Conservation (phyloP, 1,140 invertebrate species). For the Latrodectus geometricus region DNA sequence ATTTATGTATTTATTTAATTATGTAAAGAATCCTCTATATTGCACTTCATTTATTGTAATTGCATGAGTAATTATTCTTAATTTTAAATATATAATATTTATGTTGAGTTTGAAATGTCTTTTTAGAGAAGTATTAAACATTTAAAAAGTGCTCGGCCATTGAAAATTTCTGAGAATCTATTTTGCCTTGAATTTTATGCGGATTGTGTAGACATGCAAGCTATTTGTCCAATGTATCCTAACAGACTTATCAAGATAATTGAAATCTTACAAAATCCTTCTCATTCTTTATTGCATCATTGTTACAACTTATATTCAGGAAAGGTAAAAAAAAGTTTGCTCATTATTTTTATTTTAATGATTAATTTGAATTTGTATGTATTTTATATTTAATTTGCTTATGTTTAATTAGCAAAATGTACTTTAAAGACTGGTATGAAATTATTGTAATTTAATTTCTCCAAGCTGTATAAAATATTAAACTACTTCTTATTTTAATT, state of each 20-base stretch:
- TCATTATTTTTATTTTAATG: no score
- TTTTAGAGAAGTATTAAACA: constrained; percentile 24
- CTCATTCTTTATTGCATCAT: constrained; percentile 69
- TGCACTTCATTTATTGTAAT: neutral
- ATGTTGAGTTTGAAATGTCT: neutral
- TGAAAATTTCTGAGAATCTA: constrained; percentile 12
- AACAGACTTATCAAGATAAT: constrained; percentile 70
- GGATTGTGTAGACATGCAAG: constrained; percentile 70
- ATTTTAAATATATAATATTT: constrained; percentile 12
- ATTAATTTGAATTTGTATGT: no score
- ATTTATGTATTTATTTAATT: neutral
- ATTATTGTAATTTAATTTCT: no score
- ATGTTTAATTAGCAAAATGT: no score
- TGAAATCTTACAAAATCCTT: constrained; percentile 67
- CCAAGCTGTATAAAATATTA: no score
- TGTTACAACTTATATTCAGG: constrained; percentile 69
- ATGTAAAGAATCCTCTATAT: neutral
- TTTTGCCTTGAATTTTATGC: constrained; percentile 63
- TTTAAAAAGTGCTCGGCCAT: neutral
- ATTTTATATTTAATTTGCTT: no score
- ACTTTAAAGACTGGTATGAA: no score
- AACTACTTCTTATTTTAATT: no score
- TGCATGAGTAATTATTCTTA: neutral
- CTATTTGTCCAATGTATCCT: constrained; percentile 74
- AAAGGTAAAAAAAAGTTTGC: constrained; percentile 66